Evolutionary conservation across 2,888 invertebrate genomes (phyloP).

Genomic region (Bimastos eiseni): DNA sequence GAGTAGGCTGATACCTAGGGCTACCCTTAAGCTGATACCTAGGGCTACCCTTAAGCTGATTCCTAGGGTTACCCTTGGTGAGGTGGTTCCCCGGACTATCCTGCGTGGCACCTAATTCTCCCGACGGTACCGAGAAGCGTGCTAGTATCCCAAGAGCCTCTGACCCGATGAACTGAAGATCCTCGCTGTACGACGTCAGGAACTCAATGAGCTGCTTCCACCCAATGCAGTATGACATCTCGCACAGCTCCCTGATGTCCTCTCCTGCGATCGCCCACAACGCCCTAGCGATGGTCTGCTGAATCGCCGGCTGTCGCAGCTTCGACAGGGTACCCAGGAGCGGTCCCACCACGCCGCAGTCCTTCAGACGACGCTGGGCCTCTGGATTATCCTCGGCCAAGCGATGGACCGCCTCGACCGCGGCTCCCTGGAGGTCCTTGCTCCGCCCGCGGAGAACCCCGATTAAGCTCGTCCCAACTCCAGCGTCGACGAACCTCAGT

Average conservation of each 20-base stretch:
- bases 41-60: neutral
- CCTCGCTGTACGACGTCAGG: slow-evolving; percentile 54
- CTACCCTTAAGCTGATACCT: neutral
- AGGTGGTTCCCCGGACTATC: too few relatives aligned
- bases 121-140: neutral
- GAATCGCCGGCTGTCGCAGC: slow-evolving; percentile 35
- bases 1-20: too few relatives aligned
- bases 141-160: slow-evolving; percentile 59
- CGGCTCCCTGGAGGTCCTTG: slow-evolving; percentile 56
- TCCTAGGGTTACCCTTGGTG: too few relatives aligned
- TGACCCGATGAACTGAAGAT: slow-evolving; percentile 59
- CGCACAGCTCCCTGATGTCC: slow-evolving; percentile 52
- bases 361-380: slow-evolving; percentile 51
- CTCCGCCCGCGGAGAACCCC: slow-evolving; percentile 48
- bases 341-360: slow-evolving; percentile 53
- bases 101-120: slow-evolving; percentile 53
- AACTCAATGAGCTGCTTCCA: slow-evolving; percentile 58
- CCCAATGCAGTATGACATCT: slow-evolving; percentile 57
- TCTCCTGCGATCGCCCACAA: slow-evolving; percentile 60
- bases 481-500: slow-evolving; percentile 52
- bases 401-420: slow-evolving; percentile 56
- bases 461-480: slow-evolving; percentile 54
- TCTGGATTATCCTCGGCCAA: slow-evolving; percentile 54
- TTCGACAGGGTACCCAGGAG: slow-evolving; percentile 56
- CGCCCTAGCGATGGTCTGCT: slow-evolving; percentile 57